A percentile compares a stretch with the other conserved stretches of the same genome.
phyloP scores from a whole-genome alignment of 2,888 invertebrate genomes.

The Drosophila crucigera region DNA sequence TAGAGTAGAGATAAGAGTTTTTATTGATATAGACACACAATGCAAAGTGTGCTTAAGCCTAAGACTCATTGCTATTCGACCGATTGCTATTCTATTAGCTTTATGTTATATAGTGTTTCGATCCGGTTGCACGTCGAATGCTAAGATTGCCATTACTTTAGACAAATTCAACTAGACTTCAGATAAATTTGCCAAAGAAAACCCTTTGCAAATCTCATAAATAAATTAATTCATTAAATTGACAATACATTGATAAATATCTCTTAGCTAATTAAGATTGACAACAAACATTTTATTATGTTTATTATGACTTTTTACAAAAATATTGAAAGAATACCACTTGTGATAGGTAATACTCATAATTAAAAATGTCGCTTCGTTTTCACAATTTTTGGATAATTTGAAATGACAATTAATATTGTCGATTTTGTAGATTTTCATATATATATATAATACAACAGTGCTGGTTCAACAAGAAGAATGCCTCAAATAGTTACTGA shows the following conservation, averaged over 20 bases:
- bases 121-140: not conserved
- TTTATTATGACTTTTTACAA: not conserved
- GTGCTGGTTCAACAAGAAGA: not conserved
- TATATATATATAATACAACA: not conserved
- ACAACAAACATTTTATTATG: not conserved
- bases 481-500: not conserved
- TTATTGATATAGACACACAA: no score
- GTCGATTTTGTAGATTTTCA: not conserved
- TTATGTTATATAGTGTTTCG: not conserved
- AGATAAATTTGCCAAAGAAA: not conserved
- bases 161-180: not conserved
- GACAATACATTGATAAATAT: not conserved
- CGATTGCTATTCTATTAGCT: not conserved
- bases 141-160: not conserved
- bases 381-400: constrained; percentile 17
- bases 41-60: no score
- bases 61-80: not conserved
- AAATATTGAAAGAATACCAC: not conserved
- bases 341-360: not conserved
- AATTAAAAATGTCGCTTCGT: not conserved
- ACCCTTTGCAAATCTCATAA: not conserved
- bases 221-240: not conserved
- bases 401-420: constrained; percentile 15
- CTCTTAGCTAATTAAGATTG: not conserved
- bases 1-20: no score